phyloP scores from a whole-genome alignment of 2,113 vertebrate species.

The western clawed frog (Xenopus tropicalis) region UCB_Xtro_10.0 CM004450.2:118909001-118909500 shows the following conservation, averaged over 20 bases:
- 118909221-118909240: constrained; percentile 1
- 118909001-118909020: no score
- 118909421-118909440: not conserved
- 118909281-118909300: constrained; percentile 21
- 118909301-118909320: not conserved
- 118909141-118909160: no score
- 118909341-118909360: constrained; percentile 18
- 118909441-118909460: not conserved
- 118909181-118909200: no score
- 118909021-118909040: no score
- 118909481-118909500: not conserved
- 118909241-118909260: constrained; percentile 9
- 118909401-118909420: constrained; percentile 6
- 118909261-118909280: constrained; percentile 16
- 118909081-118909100: no score
- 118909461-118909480: not conserved
- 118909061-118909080: no score
- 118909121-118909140: no score
- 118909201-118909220: not conserved
- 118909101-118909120: no score
- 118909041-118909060: no score
- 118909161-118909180: no score
- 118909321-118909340: constrained; percentile 1
- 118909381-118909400: constrained; percentile 15
- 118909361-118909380: constrained; percentile 16